A percentile compares a stretch with the other conserved stretches of the same genome.
Conservation (phyloP, 2,113 vertebrate species). For the Eclectus roratus region DNA sequence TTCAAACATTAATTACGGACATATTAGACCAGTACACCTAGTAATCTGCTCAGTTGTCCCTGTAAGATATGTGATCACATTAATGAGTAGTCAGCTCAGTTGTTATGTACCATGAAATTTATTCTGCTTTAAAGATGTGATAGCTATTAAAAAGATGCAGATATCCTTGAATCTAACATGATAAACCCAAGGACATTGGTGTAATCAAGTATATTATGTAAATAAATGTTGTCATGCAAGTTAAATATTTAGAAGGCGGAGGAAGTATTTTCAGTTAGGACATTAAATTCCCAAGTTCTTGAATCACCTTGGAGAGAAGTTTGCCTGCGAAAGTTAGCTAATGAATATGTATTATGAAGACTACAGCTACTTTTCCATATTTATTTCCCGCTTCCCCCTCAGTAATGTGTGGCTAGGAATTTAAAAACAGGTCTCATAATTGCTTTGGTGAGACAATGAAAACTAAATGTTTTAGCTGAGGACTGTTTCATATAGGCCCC, state of each 20-base stretch:
- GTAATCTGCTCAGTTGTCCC: background rate
- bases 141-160: background rate
- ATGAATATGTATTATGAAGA: background rate
- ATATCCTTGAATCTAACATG: background rate
- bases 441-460: background rate
- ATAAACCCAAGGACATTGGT: background rate
- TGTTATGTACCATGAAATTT: background rate
- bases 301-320: background rate
- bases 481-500: background rate
- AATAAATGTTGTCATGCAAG: background rate
- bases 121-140: background rate
- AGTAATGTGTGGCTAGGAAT: background rate
- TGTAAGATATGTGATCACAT: rapidly evolving
- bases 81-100: background rate
- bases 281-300: background rate
- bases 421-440: background rate
- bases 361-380: background rate
- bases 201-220: slow-evolving; percentile 15
- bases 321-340: background rate
- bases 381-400: background rate
- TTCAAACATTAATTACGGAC: background rate
- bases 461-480: background rate
- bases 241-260: slow-evolving; percentile 14
- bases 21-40: background rate
- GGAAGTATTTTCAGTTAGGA: background rate